Conservation (phyloP, 1,140 invertebrate species). For the Cyphomyrmex costatus region DNA sequence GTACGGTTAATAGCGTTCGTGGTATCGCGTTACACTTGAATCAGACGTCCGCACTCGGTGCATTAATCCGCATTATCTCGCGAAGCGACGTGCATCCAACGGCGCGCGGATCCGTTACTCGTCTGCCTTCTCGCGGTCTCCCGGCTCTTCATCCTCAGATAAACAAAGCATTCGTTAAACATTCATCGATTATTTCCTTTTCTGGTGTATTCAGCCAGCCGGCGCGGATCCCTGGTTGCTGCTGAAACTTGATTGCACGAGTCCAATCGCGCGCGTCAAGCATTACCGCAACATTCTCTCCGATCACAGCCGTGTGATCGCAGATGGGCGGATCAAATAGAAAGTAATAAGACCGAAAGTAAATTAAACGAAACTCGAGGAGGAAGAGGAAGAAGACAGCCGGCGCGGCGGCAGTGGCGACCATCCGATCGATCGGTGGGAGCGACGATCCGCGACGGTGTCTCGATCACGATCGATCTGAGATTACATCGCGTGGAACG, state of each 20-base stretch:
- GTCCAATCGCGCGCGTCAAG: not conserved
- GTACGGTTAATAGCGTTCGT: not conserved
- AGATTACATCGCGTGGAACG: slow-evolving; percentile 47
- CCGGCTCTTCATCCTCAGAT: not conserved
- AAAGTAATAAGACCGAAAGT: slow-evolving; percentile 16
- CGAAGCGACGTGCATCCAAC: slow-evolving; percentile 23
- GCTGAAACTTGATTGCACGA: not conserved
- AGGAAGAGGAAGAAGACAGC: not conserved
- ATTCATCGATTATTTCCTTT: slow-evolving; percentile 17
- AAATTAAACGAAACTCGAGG: slow-evolving; percentile 32
- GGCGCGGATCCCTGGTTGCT: not conserved
- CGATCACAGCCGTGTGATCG: slow-evolving; percentile 11
- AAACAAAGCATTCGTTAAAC: slow-evolving; percentile 48
- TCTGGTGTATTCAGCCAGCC: not conserved
- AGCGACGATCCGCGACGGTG: slow-evolving; percentile 51
- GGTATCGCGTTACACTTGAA: slow-evolving; percentile 6
- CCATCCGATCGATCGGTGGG: not conserved
- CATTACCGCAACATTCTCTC: slow-evolving; percentile 28
- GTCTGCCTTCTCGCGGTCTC: slow-evolving; percentile 8
- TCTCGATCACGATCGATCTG: slow-evolving; percentile 40
- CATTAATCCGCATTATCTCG: slow-evolving; percentile 32
- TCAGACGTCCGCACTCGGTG: not conserved
- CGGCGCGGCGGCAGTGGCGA: slow-evolving; percentile 9
- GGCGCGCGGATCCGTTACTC: not conserved
- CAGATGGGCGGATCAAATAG: not conserved